These are phyloP conservation scores for Bombus haemorrhoidalis DNA, from an alignment of 1,140 invertebrate genomes.

Conservation along the genomic window DNA sequence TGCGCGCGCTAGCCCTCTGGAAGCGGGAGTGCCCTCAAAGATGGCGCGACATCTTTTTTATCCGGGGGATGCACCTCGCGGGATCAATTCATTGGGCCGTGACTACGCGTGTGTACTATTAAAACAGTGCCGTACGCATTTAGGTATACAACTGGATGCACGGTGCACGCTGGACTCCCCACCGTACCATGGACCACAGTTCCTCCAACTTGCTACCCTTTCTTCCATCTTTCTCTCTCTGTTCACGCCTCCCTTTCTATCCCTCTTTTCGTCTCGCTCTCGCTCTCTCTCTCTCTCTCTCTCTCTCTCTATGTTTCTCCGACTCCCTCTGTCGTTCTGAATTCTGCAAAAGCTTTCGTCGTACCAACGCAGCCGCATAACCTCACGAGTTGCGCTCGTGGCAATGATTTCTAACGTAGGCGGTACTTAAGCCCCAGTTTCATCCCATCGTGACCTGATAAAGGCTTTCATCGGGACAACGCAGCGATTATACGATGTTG, in stretches of 20 bases:
- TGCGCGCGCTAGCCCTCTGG: conserved; percentile 14
- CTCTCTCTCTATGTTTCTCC: conserved; percentile 15
- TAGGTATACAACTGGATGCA: conserved; percentile 72
- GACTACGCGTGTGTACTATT: conserved; percentile 64
- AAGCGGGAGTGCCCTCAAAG: conserved; percentile 49
- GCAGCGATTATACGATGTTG: too few species aligned
- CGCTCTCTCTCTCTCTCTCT: background rate
- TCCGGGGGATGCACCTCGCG: conserved; percentile 34
- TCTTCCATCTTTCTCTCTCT: conserved; percentile 42
- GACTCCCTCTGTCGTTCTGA: conserved; percentile 22
- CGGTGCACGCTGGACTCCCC: conserved; percentile 74
- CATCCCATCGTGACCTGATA: background rate
- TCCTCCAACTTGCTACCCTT: conserved; percentile 57
- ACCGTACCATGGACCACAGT: conserved; percentile 67
- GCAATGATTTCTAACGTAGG: conserved; percentile 48
- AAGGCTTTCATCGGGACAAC: conserved; percentile 13
- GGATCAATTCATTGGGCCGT: conserved; percentile 56
- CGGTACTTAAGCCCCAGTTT: conserved; percentile 24
- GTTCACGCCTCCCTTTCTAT: conserved; percentile 13
- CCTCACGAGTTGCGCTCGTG: conserved; percentile 19
- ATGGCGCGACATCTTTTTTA: conserved; percentile 46
- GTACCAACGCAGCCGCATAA: conserved; percentile 54
- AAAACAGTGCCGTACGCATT: conserved; percentile 69
- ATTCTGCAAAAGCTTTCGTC: conserved; percentile 35
- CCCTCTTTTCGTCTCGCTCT: conserved; percentile 9